These are phyloP conservation scores for Eutolmus rufibarbis DNA, from an alignment of 2,888 invertebrate genomes.

Conservation along the genomic window DNA sequence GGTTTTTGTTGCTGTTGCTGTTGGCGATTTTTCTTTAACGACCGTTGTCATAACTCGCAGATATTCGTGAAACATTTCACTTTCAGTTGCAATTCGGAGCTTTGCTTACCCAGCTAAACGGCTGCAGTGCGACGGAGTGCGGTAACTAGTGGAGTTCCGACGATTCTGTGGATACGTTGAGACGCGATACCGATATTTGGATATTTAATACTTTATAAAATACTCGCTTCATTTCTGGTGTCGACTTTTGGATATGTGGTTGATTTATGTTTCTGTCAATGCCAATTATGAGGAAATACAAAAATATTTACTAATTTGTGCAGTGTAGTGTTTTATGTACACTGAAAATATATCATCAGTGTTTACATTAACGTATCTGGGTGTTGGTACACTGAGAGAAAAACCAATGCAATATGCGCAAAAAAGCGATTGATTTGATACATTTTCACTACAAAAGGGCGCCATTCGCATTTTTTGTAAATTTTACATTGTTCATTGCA, in stretches of 20 bases:
- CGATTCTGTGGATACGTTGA: neutral
- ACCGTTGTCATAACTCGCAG: neutral
- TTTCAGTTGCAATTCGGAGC: neutral
- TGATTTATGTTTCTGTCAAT: neutral
- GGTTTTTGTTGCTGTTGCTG: neutral
- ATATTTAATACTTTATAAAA: neutral
- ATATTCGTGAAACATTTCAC: conserved; percentile 10
- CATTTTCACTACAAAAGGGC: too few species aligned
- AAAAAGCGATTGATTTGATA: too few species aligned
- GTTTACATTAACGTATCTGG: neutral
- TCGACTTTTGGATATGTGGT: neutral
- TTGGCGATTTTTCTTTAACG: neutral
- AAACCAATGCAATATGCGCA: too few species aligned
- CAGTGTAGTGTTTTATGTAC: neutral
- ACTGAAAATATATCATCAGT: neutral
- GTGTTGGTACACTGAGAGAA: too few species aligned
- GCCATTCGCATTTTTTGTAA: too few species aligned
- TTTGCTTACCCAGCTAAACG: neutral
- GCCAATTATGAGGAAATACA: neutral
- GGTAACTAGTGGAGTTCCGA: neutral
- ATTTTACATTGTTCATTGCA: too few species aligned
- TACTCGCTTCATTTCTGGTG: neutral
- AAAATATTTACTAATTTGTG: neutral
- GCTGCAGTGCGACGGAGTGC: neutral
- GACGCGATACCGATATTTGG: neutral